phyloP scores from a whole-genome alignment of 2,797 vertebrate genomes.

The Phylloscopus collybita region DNA sequence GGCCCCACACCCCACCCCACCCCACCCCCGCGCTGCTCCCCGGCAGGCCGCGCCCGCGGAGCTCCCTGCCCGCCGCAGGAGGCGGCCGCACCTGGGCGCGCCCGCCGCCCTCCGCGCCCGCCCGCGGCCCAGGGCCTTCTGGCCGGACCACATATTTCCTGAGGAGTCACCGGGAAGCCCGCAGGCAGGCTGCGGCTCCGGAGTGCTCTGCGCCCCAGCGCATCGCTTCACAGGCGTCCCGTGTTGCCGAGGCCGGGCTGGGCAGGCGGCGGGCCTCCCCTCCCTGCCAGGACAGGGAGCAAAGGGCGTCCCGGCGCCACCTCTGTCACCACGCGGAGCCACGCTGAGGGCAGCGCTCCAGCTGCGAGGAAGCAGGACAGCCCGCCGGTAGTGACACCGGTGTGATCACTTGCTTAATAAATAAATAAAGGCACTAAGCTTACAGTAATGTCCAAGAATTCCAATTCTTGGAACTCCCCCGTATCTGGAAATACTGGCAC shows the following conservation, averaged over 20 bases:
- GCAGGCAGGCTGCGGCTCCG: not conserved
- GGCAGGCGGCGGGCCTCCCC: not conserved
- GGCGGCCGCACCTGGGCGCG: conserved; percentile 27
- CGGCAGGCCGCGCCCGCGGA: conserved; percentile 6
- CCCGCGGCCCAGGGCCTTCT: not conserved
- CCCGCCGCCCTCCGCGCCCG: not conserved
- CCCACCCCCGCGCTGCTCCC: not conserved
- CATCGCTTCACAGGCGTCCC: not conserved
- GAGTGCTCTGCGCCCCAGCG: not conserved
- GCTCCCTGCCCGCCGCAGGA: not conserved
- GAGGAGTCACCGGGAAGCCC: not conserved
- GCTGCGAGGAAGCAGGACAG: not conserved
- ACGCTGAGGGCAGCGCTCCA: rapidly evolving
- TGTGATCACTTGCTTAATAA: rapidly evolving
- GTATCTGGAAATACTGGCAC: not conserved
- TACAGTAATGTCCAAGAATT: not conserved
- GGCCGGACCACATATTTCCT: not conserved
- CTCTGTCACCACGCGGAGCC: not conserved
- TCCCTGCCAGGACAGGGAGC: not conserved
- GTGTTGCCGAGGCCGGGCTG: not conserved
- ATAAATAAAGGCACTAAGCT: too few species aligned
- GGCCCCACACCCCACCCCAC: not conserved
- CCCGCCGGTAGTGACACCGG: rapidly evolving
- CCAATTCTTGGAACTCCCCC: not conserved
- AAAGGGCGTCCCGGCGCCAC: rapidly evolving